Evolutionary conservation across 2,888 invertebrate species (phyloP).

Genomic region (Perdita meconis): DNA sequence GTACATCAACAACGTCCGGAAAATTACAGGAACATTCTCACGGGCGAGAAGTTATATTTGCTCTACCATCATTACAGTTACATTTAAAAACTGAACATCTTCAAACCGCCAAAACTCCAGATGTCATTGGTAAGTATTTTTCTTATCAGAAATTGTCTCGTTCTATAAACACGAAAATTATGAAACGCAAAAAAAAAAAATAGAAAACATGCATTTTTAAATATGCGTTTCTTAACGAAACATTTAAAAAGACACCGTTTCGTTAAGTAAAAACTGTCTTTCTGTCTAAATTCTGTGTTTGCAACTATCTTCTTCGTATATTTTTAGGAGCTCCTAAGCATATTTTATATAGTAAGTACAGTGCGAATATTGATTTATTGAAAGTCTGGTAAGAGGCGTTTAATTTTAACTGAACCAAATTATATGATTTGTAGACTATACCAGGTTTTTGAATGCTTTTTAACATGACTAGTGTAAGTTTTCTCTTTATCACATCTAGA

Average conservation of each 20-base stretch:
- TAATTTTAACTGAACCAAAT: slow-evolving; percentile 8
- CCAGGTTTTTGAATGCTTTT: slow-evolving; percentile 24
- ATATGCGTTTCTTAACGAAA: no score
- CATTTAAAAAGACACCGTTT: neutral
- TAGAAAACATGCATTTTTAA: no score
- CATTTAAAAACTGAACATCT: slow-evolving; percentile 96
- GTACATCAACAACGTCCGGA: slow-evolving; percentile 84
- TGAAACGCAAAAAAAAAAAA: neutral
- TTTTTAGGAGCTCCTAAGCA: slow-evolving; percentile 83
- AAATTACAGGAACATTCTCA: slow-evolving; percentile 92
- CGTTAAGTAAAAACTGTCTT: slow-evolving; percentile 22
- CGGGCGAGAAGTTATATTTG: slow-evolving; percentile 97
- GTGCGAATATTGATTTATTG: slow-evolving; percentile 53
- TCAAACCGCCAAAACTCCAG: slow-evolving; percentile 91
- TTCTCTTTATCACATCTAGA: neutral
- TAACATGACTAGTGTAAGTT: slow-evolving; percentile 15
- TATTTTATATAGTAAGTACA: slow-evolving; percentile 82
- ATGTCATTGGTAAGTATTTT: slow-evolving; percentile 85
- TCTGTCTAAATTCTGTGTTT: slow-evolving; percentile 31
- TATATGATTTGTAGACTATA: slow-evolving; percentile 20
- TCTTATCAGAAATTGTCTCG: slow-evolving; percentile 3
- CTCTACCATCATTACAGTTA: slow-evolving; percentile 95
- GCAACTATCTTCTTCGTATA: slow-evolving; percentile 74
- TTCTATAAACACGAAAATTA: neutral
- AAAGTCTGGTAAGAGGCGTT: slow-evolving; percentile 40